Evolutionary conservation across 1,140 invertebrate species (phyloP), one percentile per base, ranked within the genome.

Genomic region (Melipona quadrifasciata): DNA sequence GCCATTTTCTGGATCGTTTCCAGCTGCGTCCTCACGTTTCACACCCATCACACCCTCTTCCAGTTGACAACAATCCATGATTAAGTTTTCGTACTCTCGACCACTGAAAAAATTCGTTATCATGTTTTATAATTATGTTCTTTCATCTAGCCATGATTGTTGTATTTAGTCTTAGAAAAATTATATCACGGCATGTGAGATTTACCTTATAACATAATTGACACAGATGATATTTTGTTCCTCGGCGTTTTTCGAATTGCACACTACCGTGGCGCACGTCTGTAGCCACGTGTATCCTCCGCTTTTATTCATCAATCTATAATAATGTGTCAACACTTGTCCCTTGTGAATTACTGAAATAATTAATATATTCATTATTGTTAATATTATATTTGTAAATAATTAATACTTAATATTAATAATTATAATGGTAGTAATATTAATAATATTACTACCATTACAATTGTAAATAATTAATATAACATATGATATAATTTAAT

Each of bases 281-380:
- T 99, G 99, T 75, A 99, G 95, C 98, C 98, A 99, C 53, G 98
- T 98, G 95, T 98, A 99, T 5, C 99, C 99, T 11, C 98, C 99
- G 87, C 96, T 97, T 94, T 99, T 99, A 95, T 99, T 99, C 97
- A 99, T 98, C 87, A 99, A 91, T 91, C 98, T 96, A 94, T 98
- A 99, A 95, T 99, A 99, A 93, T 98, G 98, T 12, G 98, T 99
- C 94, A 99, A 95, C 51, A 99, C 98, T 95, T 99, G 99, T 11
- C 99, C 99, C 95, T 99, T 99, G 93, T 98, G 97, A 90, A 99
- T 97, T 93, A 99, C 98, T 99, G 95, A 84, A 97, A 93, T 91
- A 93, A 92, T 91, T 11, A 19, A 21, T 24, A 2, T 16, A 61
- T 16, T 58, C 0, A 34, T 31, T 31, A 31, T 31, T 31, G 2